phyloP scores from a whole-genome alignment of 2,797 vertebrate species.

The Remorina albescens region DNA sequence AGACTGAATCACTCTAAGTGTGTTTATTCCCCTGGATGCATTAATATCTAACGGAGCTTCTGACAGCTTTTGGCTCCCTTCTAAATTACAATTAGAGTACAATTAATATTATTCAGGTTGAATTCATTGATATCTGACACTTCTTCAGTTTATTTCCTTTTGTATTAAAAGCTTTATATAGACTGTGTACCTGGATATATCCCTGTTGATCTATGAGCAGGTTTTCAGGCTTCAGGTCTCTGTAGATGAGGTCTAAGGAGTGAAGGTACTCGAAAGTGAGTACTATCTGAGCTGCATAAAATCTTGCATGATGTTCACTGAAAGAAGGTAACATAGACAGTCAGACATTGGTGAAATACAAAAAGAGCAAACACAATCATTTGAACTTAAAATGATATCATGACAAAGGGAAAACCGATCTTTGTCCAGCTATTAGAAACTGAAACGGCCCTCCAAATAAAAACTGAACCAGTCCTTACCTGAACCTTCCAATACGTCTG shows the following conservation, averaged over 20 bases:
- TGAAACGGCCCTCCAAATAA: background rate
- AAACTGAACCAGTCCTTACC: slow-evolving; percentile 71
- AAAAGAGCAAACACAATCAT: background rate
- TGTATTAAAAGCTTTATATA: slow-evolving; percentile 9
- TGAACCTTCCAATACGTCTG: slow-evolving; percentile 99
- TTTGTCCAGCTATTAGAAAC: background rate
- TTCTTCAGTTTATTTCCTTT: background rate
- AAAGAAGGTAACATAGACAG: slow-evolving; percentile 19
- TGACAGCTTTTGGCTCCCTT: background rate
- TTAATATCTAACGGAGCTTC: background rate
- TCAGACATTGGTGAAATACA: slow-evolving; percentile 10
- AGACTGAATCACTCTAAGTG: background rate
- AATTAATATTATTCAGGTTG: background rate
- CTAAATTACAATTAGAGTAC: background rate
- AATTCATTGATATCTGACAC: too few relatives aligned
- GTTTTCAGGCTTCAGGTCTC: slow-evolving; percentile 99
- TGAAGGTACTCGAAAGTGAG: slow-evolving; percentile 99
- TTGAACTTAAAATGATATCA: background rate
- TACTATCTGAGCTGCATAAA: slow-evolving; percentile 99
- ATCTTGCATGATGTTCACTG: slow-evolving; percentile 97
- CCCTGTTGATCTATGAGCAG: slow-evolving; percentile 99
- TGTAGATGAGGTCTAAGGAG: slow-evolving; percentile 99
- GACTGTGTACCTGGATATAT: slow-evolving; percentile 93
- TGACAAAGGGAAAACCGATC: background rate
- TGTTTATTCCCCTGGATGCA: background rate